Percentiles rank a stretch among this genome's conserved stretches.
Evolutionary conservation across 2,888 invertebrate species (phyloP).

Genomic region (Nemurella pictetii): DNA sequence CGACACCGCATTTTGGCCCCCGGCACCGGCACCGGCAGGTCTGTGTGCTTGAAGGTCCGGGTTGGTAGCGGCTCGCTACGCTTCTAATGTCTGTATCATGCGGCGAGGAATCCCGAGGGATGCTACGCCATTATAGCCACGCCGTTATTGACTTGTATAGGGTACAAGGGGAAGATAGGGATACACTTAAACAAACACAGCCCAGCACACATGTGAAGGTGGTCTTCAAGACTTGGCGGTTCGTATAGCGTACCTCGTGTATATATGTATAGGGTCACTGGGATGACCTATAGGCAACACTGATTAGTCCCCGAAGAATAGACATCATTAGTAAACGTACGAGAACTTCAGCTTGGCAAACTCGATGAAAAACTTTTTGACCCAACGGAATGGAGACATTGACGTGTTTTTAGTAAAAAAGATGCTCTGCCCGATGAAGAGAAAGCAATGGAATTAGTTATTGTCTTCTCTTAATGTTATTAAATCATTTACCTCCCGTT

Average conservation of each 20-base stretch:
- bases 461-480: no score
- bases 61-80: neutral
- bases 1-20: no score
- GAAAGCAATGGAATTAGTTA: no score
- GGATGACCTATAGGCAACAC: neutral
- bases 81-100: neutral
- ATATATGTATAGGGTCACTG: no score
- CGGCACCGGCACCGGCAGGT: neutral
- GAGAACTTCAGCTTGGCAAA: no score
- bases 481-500: no score
- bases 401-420: no score
- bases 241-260: neutral
- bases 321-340: constrained; percentile 14
- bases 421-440: no score
- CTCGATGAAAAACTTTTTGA: neutral
- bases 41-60: neutral
- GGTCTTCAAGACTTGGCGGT: neutral
- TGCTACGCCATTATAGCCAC: constrained; percentile 4
- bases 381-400: neutral
- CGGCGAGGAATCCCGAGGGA: constrained; percentile 1
- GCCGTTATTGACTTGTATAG: constrained; percentile 25
- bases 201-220: neutral
- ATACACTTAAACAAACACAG: neutral
- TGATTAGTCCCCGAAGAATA: constrained; percentile 20
- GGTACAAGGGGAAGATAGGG: neutral